Base-by-base conservation (phyloP, 2,888 invertebrate genomes). In the Anoncus sp. region DNA sequence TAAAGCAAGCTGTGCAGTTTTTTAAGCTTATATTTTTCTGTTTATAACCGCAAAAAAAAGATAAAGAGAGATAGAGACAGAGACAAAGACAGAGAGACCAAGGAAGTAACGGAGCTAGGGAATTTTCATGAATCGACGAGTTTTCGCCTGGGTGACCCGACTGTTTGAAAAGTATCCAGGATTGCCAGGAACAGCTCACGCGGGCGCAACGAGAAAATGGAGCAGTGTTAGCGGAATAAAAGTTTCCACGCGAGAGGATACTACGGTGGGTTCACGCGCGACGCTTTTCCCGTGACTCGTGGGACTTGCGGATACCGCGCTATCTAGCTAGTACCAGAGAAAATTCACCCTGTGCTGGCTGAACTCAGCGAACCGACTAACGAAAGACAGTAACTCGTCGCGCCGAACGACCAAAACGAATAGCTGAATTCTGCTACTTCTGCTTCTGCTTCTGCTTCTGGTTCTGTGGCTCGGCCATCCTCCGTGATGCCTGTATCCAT, bases 331-430 rank as follows among this genome's bases (percentile, higher is more conserved):
- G 57, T 55, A 53, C 47, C 62, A 47, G 55, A 75, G 57, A 67
- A 40, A 70, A 71, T 53, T 40, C 55, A 27, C 7, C n/a, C 45
- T 14, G 27, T 45, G 43, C 77, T 40, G 71, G 57, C 51, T 38
- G 55, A 73, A 71, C 67, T 75, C 77, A 77, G 66, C 77, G 77
- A 80, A 81, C 75, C 81, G 77, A 69, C 76, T 75, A 81, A 75
- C 75, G 80, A 81, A 81, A 81, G 81, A 81, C 81, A 71, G 77
- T 81, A 81, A 81, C 77, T 78, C 78, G 76, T 72, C 62, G 69
- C 76, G 66, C 66, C 67, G 67, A 80, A 74, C 71, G 63, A 79
- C 55, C 75, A 77, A 63, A 75, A 69, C 69, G 69, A 79, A 77
- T 81, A 66, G 73, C 69, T 57, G 73, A 81, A 79, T 75, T 59